These are phyloP conservation scores for Tetranychus cinnabarinus DNA, from an alignment of 1,140 invertebrate species.

Conservation along the genomic window DNA sequence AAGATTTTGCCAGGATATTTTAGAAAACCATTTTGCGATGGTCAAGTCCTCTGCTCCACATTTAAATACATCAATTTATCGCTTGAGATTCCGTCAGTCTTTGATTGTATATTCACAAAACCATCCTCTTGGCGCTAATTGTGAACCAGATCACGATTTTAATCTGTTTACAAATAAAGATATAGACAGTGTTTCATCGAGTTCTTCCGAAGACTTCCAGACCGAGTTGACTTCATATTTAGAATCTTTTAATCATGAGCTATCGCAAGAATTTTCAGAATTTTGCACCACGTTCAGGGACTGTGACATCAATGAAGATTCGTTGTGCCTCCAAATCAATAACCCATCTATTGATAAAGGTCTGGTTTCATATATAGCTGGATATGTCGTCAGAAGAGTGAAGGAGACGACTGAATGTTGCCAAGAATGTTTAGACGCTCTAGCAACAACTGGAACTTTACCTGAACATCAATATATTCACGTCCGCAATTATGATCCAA, in stretches of 20 bases:
- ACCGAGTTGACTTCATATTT: background rate
- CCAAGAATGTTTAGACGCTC: background rate
- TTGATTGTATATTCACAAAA: too few relatives aligned
- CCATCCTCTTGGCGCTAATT: background rate
- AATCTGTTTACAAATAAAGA: background rate
- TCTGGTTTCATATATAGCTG: background rate
- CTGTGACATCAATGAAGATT: background rate
- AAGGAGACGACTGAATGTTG: background rate
- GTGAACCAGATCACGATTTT: background rate
- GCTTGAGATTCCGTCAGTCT: too few relatives aligned
- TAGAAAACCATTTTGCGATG: background rate
- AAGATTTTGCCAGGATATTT: background rate
- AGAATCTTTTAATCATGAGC: background rate
- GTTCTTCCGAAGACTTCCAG: background rate
- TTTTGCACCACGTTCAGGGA: too few relatives aligned
- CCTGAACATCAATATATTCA: background rate
- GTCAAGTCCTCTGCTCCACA: background rate
- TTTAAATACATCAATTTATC: background rate
- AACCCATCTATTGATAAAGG: background rate
- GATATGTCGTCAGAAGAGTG: background rate
- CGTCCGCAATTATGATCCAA: background rate
- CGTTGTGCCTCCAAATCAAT: background rate
- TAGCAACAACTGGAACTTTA: background rate
- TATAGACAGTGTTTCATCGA: background rate
- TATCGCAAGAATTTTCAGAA: too few relatives aligned